Evolutionary conservation across 2,113 vertebrate species (phyloP).

Genomic region (Apodemus sylvaticus): DNA sequence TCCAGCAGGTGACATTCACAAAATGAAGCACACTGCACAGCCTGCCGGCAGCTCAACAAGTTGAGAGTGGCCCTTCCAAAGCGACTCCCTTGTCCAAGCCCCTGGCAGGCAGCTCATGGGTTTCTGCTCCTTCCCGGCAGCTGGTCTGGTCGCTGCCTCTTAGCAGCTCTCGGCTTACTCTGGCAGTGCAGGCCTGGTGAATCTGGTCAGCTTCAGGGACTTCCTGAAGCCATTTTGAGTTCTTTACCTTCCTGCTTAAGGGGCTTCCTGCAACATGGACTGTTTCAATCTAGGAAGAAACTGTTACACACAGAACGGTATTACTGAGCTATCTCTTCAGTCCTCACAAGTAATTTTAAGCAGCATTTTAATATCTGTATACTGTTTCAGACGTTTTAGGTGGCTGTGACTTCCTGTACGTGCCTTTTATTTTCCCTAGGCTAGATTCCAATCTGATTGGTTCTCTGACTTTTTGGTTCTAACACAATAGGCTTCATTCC

Average conservation of each 20-base stretch:
- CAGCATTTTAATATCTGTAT: not conserved
- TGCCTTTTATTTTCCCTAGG: conserved; percentile 30
- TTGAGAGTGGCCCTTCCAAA: not conserved
- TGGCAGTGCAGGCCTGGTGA: not conserved
- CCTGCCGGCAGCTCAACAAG: not conserved
- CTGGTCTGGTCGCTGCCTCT: not conserved
- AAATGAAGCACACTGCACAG: not conserved
- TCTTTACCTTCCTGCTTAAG: not conserved
- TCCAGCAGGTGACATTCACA: not conserved
- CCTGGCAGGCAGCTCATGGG: not conserved
- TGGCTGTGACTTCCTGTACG: not conserved
- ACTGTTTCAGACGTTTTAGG: not conserved
- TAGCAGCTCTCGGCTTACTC: not conserved
- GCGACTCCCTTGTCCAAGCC: not conserved
- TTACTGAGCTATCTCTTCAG: not conserved
- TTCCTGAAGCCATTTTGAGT: not conserved
- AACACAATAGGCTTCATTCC: not conserved
- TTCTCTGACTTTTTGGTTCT: not conserved
- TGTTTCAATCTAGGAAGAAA: not conserved
- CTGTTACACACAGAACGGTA: not conserved
- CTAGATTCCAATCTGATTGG: conserved; percentile 26
- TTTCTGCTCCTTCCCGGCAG: not conserved
- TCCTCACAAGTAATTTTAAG: not conserved
- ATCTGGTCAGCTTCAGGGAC: not conserved
- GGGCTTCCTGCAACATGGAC: not conserved